Evolutionary conservation across 2,113 vertebrate genomes (phyloP).

Genomic region (Vulpes vulpes): DNA sequence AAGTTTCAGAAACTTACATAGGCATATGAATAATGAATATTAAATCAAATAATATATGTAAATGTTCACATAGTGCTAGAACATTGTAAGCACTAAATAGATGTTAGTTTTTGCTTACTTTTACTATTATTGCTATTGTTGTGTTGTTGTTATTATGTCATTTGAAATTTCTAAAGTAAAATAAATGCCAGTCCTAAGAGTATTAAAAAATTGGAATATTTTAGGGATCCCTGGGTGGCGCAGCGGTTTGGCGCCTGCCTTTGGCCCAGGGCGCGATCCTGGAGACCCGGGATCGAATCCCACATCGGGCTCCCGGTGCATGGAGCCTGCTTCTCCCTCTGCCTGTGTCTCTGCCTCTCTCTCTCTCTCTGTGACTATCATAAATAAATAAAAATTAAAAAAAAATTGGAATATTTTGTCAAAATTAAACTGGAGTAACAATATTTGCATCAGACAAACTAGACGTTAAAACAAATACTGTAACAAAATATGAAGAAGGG

Average conservation of each 20-base stretch:
- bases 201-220: neutral
- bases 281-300: too few relatives aligned
- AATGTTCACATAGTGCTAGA: neutral
- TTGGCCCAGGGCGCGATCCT: too few relatives aligned
- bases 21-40: neutral
- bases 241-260: too few relatives aligned
- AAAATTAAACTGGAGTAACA: neutral
- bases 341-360: too few relatives aligned
- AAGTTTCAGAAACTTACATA: neutral
- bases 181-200: neutral
- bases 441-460: neutral
- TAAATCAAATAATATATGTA: neutral
- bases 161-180: slow-evolving; percentile 12
- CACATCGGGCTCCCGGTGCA: too few relatives aligned
- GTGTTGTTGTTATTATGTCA: neutral
- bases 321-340: too few relatives aligned
- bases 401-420: neutral
- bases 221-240: too few relatives aligned
- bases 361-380: too few relatives aligned
- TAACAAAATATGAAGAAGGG: neutral
- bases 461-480: neutral
- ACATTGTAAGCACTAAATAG: neutral
- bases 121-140: neutral
- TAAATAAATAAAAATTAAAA: too few relatives aligned
- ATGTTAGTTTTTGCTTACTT: neutral